A percentile compares a stretch with the other conserved stretches of the same genome.
Conservation (phyloP, 2,797 vertebrate species). For the Cichlasoma orientale region DNA sequence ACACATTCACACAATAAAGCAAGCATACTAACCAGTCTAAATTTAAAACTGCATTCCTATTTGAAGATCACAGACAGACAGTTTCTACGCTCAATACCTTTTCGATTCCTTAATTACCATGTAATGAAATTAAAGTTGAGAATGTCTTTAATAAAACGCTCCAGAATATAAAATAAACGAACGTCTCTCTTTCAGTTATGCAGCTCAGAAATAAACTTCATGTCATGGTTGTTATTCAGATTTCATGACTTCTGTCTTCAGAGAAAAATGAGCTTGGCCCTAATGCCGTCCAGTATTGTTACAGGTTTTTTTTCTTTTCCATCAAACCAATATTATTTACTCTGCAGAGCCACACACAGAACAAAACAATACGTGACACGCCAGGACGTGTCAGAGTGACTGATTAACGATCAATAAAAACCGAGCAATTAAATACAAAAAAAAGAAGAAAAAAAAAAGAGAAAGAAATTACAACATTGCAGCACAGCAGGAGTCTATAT, state of each 20-base stretch:
- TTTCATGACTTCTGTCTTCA: conserved; percentile 20
- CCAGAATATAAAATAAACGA: conserved; percentile 25
- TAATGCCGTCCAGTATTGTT: background rate
- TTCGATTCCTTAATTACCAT: conserved; percentile 39
- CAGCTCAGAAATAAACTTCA: conserved; percentile 39
- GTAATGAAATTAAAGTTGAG: conserved; percentile 41
- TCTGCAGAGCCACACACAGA: background rate
- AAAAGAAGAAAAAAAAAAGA: background rate
- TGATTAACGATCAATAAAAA: conserved; percentile 39
- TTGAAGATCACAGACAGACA: conserved; percentile 12
- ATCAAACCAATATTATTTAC: conserved; percentile 3
- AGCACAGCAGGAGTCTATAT: conserved; percentile 35
- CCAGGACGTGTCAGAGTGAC: conserved; percentile 28
- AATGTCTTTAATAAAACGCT: conserved; percentile 14
- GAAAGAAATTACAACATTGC: conserved; percentile 14
- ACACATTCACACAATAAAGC: background rate
- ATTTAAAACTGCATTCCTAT: conserved; percentile 6
- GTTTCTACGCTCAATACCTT: conserved; percentile 25
- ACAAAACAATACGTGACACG: conserved; percentile 9
- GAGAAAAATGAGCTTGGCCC: background rate
- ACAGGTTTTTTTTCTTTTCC: background rate
- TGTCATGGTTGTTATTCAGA: conserved; percentile 1
- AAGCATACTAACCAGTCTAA: background rate
- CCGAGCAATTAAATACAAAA: conserved; percentile 3
- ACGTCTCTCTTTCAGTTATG: background rate